phyloP scores from a whole-genome alignment of 2,888 invertebrate species.

The Microplitis deprimator region DNA sequence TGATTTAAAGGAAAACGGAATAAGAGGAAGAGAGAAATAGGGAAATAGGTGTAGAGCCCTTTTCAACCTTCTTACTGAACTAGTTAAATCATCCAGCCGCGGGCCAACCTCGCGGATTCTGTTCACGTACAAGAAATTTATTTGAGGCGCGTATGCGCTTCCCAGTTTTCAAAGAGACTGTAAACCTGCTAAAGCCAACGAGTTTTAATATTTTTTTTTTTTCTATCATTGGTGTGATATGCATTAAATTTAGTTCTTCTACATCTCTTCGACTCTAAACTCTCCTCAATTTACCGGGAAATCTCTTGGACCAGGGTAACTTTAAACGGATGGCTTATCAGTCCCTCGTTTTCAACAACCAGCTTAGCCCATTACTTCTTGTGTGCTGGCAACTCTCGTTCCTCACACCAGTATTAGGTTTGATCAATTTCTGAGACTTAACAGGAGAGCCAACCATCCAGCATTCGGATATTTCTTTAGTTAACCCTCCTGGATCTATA shows the following conservation, averaged over 20 bases:
- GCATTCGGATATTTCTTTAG: slow-evolving; percentile 1
- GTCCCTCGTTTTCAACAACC: slow-evolving; percentile 42
- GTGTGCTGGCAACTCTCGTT: slow-evolving; percentile 31
- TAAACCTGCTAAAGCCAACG: background rate
- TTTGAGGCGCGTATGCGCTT: slow-evolving; percentile 64
- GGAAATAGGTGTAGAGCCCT: background rate
- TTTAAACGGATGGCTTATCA: slow-evolving; percentile 49
- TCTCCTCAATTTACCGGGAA: background rate
- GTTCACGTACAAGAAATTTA: slow-evolving; percentile 68
- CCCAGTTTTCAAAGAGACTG: slow-evolving; percentile 55
- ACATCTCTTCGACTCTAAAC: slow-evolving; percentile 9
- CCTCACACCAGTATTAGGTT: too few species aligned
- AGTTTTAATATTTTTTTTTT: slow-evolving; percentile 45
- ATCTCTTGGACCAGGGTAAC: background rate
- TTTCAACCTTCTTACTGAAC: slow-evolving; percentile 45
- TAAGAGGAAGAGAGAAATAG: background rate
- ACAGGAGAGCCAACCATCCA: background rate
- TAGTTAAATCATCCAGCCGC: slow-evolving; percentile 61
- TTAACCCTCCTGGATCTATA: background rate
- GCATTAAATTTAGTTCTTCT: slow-evolving; percentile 49
- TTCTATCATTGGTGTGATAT: slow-evolving; percentile 51
- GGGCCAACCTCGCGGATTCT: slow-evolving; percentile 59
- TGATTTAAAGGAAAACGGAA: slow-evolving; percentile 6
- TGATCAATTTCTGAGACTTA: slow-evolving; percentile 31
- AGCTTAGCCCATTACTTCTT: slow-evolving; percentile 47